Base-by-base conservation (phyloP, 2,797 vertebrate species). In the Hoplostethus mediterraneus region DNA sequence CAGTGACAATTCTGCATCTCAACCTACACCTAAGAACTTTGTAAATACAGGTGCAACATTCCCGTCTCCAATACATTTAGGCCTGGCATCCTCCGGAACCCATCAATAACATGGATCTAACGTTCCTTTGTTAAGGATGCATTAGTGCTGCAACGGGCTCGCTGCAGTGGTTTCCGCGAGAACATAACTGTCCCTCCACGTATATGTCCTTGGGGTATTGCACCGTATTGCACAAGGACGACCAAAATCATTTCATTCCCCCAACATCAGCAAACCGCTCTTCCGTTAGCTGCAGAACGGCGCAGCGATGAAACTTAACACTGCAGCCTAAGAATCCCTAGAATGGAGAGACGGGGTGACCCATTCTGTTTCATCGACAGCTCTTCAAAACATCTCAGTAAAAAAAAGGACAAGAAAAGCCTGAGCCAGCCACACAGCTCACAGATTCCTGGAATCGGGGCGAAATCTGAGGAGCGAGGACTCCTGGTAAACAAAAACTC, bases 161-260 rank as follows among this genome's bases (percentile, higher is more conserved):
- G 2, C 25, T 48, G 60, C 40, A 54, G 44, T 66, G 5, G 0
- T 47, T 47, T 59, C 62, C 52, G 49, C 49, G 54, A 36, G n/a
- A 45, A 63, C 42, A 58, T 36, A 65, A 65, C 10, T 1, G 42
- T 53, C 57, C 33, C 49, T 61, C 16, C 44, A 16, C 5, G 25
- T 25, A 21, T 25, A 21, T 5, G 3, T 67, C 71, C 59, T 66
- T 55, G 9, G 5, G 28, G 53, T 52, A 61, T 72, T 73, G 8
- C 53, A 67, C 28, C 58, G 48, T 28, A 56, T 63, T 36, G 45
- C 57, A 28, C 58, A 65, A 69, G 61, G 63, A 59, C 68, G 58
- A 64, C 58, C 28, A 47, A 47, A 66, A 69, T 67, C 51, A 60
- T 45, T 77, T 67, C 0, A 64, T 33, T 70, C 13, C 47, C 9